These are phyloP conservation scores for Ispidina lecontei DNA, from an alignment of 2,797 vertebrate genomes.

Conservation along the genomic window DNA sequence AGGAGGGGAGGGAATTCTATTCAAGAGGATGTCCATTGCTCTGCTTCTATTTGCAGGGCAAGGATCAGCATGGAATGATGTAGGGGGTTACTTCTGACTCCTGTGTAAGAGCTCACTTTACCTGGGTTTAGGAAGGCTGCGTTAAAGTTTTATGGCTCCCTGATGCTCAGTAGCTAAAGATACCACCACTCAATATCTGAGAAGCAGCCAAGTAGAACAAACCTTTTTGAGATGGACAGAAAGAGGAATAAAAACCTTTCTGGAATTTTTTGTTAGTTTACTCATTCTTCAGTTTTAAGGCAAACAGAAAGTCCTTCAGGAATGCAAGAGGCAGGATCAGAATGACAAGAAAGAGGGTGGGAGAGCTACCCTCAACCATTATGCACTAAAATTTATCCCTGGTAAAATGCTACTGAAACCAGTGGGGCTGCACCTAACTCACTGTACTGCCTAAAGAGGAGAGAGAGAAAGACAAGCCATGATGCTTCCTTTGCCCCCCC, in stretches of 20 bases:
- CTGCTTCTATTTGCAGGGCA: not conserved
- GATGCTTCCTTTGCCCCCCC: not conserved
- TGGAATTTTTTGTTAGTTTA: not conserved
- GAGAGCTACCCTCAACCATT: not conserved
- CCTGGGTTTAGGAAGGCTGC: not conserved
- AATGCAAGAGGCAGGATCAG: slow-evolving; percentile 27
- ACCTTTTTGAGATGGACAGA: not conserved
- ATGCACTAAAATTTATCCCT: not conserved
- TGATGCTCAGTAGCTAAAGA: not conserved
- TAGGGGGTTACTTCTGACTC: not conserved
- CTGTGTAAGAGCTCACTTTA: not conserved
- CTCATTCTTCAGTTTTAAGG: slow-evolving; percentile 46
- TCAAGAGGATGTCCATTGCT: not conserved
- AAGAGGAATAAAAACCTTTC: not conserved
- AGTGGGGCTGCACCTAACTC: not conserved
- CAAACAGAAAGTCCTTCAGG: slow-evolving; percentile 38
- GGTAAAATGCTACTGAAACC: not conserved
- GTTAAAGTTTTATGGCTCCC: not conserved
- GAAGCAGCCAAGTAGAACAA: slow-evolving; percentile 2
- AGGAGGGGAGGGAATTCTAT: not conserved
- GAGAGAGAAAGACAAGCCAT: not conserved
- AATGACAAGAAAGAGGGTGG: not conserved
- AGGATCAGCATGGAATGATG: not conserved
- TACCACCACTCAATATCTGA: not conserved
- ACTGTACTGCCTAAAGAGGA: not conserved